Evolutionary conservation across 1,140 invertebrate species (phyloP).

Genomic region (Carposina sasakii): DNA sequence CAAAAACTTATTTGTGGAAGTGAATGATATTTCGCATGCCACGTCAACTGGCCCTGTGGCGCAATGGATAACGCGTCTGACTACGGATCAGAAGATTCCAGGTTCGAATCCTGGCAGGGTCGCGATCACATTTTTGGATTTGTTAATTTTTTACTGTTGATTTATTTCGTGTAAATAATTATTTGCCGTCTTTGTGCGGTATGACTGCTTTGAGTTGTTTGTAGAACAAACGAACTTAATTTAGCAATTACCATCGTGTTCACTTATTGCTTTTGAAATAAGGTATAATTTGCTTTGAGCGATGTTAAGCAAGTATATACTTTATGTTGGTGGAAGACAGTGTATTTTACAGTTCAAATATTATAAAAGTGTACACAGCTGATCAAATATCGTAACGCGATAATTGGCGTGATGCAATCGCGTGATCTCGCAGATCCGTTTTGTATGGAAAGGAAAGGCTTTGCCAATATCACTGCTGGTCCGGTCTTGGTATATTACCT

Average conservation of each 20-base stretch:
- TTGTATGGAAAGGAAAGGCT: too few relatives aligned
- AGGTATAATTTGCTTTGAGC: not conserved
- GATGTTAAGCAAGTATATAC: not conserved
- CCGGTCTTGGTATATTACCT: too few relatives aligned
- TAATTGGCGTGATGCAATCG: constrained; percentile 69
- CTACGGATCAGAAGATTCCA: constrained; percentile 81
- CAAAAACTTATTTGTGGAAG: too few relatives aligned
- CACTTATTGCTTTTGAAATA: too few relatives aligned
- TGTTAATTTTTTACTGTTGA: constrained; percentile 12
- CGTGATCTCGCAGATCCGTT: constrained; percentile 45
- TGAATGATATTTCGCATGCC: constrained; percentile 10
- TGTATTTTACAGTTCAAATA: constrained; percentile 21
- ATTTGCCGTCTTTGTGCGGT: constrained; percentile 51
- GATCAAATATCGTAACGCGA: constrained; percentile 69
- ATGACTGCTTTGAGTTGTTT: constrained; percentile 54
- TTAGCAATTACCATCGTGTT: too few relatives aligned
- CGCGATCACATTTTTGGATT: constrained; percentile 21
- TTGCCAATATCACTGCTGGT: too few relatives aligned
- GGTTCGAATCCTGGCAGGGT: constrained; percentile 69
- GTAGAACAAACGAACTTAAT: constrained; percentile 31
- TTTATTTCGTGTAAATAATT: constrained; percentile 34
- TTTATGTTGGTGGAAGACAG: not conserved
- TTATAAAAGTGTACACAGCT: constrained; percentile 49
- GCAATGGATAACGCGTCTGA: constrained; percentile 94
- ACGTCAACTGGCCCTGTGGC: constrained; percentile 80